Percentiles rank a stretch among this genome's conserved stretches.
Conservation (phyloP, 2,797 vertebrate species). For the Gymnoscopelus braueri region DNA sequence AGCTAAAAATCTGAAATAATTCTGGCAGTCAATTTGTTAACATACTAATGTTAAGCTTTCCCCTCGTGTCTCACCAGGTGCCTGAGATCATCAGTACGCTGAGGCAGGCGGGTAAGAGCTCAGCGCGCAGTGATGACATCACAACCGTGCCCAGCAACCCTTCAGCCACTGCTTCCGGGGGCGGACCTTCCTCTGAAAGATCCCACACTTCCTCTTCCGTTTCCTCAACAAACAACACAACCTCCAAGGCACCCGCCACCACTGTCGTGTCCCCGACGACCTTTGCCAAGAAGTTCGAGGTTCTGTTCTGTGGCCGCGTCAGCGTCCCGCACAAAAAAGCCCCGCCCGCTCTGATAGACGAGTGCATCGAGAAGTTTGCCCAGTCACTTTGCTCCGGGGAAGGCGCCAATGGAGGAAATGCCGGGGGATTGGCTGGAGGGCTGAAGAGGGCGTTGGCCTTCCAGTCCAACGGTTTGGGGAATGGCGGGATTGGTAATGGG, state of each 20-base stretch:
- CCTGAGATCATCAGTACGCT: constrained; percentile 97
- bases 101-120: constrained; percentile 93
- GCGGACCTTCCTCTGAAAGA: constrained; percentile 52
- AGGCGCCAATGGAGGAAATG: constrained; percentile 37
- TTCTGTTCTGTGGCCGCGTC: constrained; percentile 93
- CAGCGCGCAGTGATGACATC: constrained; percentile 88
- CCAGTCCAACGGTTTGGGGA: constrained; percentile 71
- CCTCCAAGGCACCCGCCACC: constrained; percentile 70
- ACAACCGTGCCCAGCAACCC: constrained; percentile 69
- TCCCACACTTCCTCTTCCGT: constrained; percentile 45
- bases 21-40: no score
- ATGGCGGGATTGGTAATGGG: constrained; percentile 43
- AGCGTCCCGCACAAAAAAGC: constrained; percentile 95
- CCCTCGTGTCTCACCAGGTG: constrained; percentile 79
- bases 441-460: constrained; percentile 80
- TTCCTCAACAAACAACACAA: constrained; percentile 74
- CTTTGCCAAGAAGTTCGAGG: constrained; percentile 96
- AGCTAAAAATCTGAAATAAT: no score
- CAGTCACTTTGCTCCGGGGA: constrained; percentile 68
- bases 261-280: constrained; percentile 81
- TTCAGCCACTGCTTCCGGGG: constrained; percentile 65
- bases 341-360: constrained; percentile 94
- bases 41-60: background rate
- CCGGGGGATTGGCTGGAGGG: constrained; percentile 57
- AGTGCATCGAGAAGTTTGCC: constrained; percentile 97